Evolutionary conservation across 2,888 invertebrate species (phyloP).

Genomic region (Leucozona laternaria): DNA sequence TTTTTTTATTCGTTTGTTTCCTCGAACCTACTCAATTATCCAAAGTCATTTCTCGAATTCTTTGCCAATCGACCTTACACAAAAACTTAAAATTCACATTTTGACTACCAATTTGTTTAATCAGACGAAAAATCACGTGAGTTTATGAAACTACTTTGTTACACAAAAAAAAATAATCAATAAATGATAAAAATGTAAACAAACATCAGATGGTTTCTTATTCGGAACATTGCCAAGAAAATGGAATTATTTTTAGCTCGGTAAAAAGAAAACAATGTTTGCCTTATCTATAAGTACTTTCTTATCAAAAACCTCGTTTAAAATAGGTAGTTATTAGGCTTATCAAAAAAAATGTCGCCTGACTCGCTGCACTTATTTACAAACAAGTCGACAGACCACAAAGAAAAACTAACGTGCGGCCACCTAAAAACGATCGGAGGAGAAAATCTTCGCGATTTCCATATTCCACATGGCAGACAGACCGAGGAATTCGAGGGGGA

Average conservation of each 20-base stretch:
- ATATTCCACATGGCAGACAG: slow-evolving; percentile 50
- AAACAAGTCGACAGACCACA: not conserved
- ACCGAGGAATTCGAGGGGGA: slow-evolving; percentile 41
- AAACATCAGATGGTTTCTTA: slow-evolving; percentile 19
- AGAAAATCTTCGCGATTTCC: slow-evolving; percentile 52
- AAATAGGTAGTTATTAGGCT: not conserved
- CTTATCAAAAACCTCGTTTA: slow-evolving; percentile 42
- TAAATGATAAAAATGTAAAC: slow-evolving; percentile 13
- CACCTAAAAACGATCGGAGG: slow-evolving; percentile 32
- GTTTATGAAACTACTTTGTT: not conserved
- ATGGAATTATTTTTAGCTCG: not conserved
- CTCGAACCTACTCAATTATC: too few relatives aligned
- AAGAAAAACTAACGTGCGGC: not conserved
- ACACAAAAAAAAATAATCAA: not conserved
- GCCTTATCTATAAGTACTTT: slow-evolving; percentile 16
- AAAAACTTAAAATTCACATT: not conserved
- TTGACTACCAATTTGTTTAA: not conserved
- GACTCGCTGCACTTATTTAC: slow-evolving; percentile 27
- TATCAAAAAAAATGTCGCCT: slow-evolving; percentile 2
- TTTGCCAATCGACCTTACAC: too few relatives aligned
- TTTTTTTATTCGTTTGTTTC: too few relatives aligned
- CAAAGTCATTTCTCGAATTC: too few relatives aligned
- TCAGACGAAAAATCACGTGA: not conserved
- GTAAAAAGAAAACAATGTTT: slow-evolving; percentile 3
- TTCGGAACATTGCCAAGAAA: not conserved